Conservation (phyloP, 1,140 invertebrate species). For the Cyrtorhinus lividipennis region DNA sequence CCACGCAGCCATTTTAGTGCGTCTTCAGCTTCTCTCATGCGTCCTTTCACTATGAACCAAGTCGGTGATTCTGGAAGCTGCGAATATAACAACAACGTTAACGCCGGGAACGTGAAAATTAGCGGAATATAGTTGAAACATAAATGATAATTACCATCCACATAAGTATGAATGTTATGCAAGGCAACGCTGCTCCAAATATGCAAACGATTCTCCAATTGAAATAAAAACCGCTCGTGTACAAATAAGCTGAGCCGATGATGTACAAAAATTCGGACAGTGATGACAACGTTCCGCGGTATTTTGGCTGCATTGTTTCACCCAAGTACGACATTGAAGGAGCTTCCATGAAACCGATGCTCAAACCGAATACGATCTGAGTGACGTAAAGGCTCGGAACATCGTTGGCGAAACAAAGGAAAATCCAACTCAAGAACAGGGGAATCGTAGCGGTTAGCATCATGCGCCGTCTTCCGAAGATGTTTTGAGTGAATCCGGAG, state of each 20-base stretch:
- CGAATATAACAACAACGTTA: not conserved
- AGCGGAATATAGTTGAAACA: not conserved
- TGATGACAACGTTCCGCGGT: not conserved
- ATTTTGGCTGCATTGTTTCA: not conserved
- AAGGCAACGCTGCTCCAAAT: not conserved
- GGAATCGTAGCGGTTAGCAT: constrained; percentile 11
- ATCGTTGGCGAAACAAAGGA: not conserved
- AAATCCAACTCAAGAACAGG: not conserved
- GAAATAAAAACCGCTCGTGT: not conserved
- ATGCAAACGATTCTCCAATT: constrained; percentile 1
- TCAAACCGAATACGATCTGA: not conserved
- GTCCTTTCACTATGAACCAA: constrained; percentile 38
- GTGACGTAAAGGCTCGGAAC: not conserved
- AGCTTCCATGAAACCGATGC: constrained; percentile 12
- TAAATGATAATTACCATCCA: not conserved
- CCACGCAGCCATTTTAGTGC: constrained; percentile 35
- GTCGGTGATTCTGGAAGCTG: constrained; percentile 46
- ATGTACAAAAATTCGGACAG: constrained; percentile 9
- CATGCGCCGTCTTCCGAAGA: not conserved
- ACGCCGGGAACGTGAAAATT: not conserved
- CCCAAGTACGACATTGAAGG: constrained; percentile 10
- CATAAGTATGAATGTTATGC: not conserved
- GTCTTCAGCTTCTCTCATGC: constrained; percentile 33
- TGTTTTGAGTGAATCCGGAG: constrained; percentile 1
- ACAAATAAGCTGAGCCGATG: not conserved